A percentile compares a stretch with the other conserved stretches of the same genome.
phyloP scores from a whole-genome alignment of 2,797 vertebrate genomes.

The Scolopax bukidnonensis region DNA sequence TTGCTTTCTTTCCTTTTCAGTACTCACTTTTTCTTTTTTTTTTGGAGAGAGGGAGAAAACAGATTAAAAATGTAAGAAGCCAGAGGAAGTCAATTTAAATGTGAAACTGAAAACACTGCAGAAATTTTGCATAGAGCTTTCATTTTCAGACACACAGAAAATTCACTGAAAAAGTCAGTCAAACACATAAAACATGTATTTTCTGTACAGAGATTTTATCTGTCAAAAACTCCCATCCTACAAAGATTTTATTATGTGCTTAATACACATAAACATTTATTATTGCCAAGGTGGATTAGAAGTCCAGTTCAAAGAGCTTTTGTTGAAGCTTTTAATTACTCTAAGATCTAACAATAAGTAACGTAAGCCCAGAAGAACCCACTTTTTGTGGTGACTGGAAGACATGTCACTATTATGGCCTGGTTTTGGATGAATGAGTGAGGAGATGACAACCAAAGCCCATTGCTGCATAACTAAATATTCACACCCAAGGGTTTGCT shows the following conservation, averaged over 20 bases:
- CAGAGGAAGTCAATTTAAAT: background rate
- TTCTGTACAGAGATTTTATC: background rate
- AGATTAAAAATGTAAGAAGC: conserved; percentile 17
- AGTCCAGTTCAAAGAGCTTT: background rate
- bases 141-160: background rate
- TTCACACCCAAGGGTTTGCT: background rate
- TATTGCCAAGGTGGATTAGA: background rate
- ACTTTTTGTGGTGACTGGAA: background rate
- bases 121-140: background rate
- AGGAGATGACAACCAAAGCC: background rate
- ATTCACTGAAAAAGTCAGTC: background rate
- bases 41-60: background rate
- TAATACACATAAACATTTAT: background rate
- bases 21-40: background rate
- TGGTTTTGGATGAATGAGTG: background rate
- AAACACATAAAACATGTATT: background rate
- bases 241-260: conserved; percentile 9
- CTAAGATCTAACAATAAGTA: background rate
- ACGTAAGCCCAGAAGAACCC: background rate
- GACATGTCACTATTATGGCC: background rate
- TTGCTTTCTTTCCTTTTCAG: background rate
- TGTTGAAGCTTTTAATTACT: conserved; percentile 5
- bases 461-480: background rate
- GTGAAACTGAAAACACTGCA: background rate
- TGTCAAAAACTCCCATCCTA: background rate